These are phyloP conservation scores for Phytoseiulus persimilis DNA, from an alignment of 2,888 invertebrate genomes.

Conservation along the genomic window DNA sequence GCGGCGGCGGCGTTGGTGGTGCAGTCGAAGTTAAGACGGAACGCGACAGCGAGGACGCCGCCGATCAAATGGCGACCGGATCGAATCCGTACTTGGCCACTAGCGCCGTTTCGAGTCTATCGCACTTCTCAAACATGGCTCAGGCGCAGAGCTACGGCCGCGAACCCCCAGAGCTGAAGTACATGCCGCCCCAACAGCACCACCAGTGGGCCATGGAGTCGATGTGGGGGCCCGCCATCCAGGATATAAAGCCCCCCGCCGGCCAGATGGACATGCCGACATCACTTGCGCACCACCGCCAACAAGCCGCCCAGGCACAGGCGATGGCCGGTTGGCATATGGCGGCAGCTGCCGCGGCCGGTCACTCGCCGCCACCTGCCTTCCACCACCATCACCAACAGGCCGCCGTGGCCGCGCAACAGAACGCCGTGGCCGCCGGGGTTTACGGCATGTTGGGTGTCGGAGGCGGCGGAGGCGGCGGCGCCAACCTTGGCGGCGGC, in stretches of 20 bases:
- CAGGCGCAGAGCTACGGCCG: slow-evolving; percentile 46
- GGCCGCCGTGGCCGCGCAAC: slow-evolving; percentile 50
- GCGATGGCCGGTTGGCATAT: slow-evolving; percentile 49
- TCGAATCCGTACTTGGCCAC: slow-evolving; percentile 71
- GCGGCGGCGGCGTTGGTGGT: slow-evolving; percentile 17
- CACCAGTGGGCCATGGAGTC: slow-evolving; percentile 57
- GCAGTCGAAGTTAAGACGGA: slow-evolving; percentile 37
- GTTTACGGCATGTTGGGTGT: slow-evolving; percentile 62
- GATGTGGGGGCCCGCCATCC: slow-evolving; percentile 47
- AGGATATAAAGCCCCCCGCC: slow-evolving; percentile 59
- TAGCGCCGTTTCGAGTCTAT: slow-evolving; percentile 58
- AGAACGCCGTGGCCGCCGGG: slow-evolving; percentile 58
- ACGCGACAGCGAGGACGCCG: slow-evolving; percentile 36
- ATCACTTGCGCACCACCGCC: slow-evolving; percentile 43
- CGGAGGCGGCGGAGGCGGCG: slow-evolving; percentile 52
- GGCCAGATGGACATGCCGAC: slow-evolving; percentile 47
- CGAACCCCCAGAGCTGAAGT: slow-evolving; percentile 73
- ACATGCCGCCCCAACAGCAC: slow-evolving; percentile 70
- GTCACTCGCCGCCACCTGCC: slow-evolving; percentile 32
- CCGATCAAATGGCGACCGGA: slow-evolving; percentile 74
- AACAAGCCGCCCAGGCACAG: slow-evolving; percentile 51
- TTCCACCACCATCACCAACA: slow-evolving; percentile 55
- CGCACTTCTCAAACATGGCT: slow-evolving; percentile 48
- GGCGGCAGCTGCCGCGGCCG: slow-evolving; percentile 55
- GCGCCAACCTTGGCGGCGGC: slow-evolving; percentile 40